Conservation (phyloP, 2,888 invertebrate species). For the Drosophila setosimentum region DNA sequence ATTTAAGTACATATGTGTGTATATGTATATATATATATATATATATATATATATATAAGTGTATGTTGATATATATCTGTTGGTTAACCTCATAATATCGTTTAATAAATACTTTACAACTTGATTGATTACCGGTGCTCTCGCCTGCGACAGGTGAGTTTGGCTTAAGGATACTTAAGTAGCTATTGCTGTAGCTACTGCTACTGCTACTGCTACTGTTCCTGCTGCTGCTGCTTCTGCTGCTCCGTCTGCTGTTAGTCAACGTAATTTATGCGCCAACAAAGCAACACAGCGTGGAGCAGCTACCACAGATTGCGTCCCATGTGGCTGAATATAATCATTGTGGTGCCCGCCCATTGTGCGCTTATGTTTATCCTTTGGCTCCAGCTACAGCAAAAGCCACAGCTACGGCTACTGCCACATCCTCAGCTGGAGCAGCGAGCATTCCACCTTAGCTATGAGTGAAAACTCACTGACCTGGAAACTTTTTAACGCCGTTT, state of each 20-base stretch:
- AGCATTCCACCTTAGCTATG: slow-evolving; percentile 37
- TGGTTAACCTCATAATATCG: slow-evolving; percentile 79
- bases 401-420: neutral
- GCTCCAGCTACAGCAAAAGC: slow-evolving; percentile 13
- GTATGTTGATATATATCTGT: slow-evolving; percentile 34
- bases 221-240: neutral
- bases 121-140: slow-evolving; percentile 71
- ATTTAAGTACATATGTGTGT: neutral
- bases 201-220: neutral
- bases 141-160: slow-evolving; percentile 70
- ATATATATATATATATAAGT: too few species aligned
- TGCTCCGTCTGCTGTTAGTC: slow-evolving; percentile 37
- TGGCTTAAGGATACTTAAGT: slow-evolving; percentile 61
- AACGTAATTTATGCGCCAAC: slow-evolving; percentile 71
- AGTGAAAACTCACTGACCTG: slow-evolving; percentile 74
- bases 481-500: slow-evolving; percentile 62
- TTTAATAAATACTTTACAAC: slow-evolving; percentile 81
- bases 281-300: slow-evolving; percentile 55
- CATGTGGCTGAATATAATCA: slow-evolving; percentile 79
- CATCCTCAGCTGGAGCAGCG: slow-evolving; percentile 12
- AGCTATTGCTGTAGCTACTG: slow-evolving; percentile 44
- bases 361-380: slow-evolving; percentile 67
- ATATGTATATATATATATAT: slow-evolving; percentile 12
- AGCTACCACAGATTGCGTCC: slow-evolving; percentile 74
- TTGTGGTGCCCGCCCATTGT: slow-evolving; percentile 65